phyloP scores from a whole-genome alignment of 2,797 vertebrate genomes.

The Sebastes paucispinis region DNA sequence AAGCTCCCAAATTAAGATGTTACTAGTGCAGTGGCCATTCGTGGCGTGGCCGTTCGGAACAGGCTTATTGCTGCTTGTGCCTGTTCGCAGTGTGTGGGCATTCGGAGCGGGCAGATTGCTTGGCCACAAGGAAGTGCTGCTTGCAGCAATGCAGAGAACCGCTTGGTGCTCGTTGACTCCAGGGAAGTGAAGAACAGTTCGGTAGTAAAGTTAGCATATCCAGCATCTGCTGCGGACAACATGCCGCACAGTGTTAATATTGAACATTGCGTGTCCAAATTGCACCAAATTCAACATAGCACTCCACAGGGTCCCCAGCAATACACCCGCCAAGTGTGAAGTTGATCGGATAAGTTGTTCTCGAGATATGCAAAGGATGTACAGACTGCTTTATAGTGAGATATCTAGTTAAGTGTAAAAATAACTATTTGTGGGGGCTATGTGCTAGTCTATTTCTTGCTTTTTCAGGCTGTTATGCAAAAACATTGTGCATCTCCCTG shows the following conservation, averaged over 20 bases:
- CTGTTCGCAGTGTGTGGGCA: too few species aligned
- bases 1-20: background rate
- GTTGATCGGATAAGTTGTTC: background rate
- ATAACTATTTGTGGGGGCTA: background rate
- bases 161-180: background rate
- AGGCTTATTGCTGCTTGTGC: too few species aligned
- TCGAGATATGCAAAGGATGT: background rate
- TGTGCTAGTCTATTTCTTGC: background rate
- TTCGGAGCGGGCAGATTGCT: too few species aligned
- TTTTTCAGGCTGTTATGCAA: background rate
- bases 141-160: background rate
- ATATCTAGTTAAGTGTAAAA: background rate
- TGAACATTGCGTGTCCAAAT: background rate
- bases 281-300: background rate
- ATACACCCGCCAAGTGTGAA: background rate
- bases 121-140: too few species aligned
- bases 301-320: background rate
- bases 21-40: too few species aligned
- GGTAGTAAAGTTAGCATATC: too few species aligned
- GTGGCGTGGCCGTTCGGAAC: accelerated
- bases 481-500: background rate
- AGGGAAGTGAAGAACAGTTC: background rate
- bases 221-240: too few species aligned
- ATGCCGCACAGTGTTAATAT: background rate
- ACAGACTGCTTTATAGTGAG: background rate